Conservation (phyloP, 2,113 vertebrate species). For the Rattus rattus region DNA sequence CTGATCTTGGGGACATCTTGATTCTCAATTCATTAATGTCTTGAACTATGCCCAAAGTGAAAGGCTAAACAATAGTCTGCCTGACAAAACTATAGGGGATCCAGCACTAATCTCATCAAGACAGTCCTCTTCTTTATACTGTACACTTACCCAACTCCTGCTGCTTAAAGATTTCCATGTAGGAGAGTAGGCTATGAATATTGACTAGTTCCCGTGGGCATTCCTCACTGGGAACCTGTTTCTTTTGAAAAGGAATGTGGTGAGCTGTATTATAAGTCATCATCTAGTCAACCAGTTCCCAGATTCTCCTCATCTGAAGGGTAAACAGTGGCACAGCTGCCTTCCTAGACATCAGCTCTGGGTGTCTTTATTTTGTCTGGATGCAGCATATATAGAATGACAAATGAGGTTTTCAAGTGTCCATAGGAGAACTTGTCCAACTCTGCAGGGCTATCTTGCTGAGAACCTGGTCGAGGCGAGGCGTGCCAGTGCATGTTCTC, state of each 20-base stretch:
- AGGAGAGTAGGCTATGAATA: background rate
- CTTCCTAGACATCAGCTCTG: background rate
- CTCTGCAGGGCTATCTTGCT: background rate
- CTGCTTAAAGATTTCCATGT: background rate
- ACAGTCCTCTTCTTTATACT: background rate
- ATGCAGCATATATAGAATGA: background rate
- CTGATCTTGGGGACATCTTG: background rate
- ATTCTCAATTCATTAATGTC: background rate
- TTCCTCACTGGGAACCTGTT: background rate
- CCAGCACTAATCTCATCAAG: background rate
- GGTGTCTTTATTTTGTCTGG: background rate
- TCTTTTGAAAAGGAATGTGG: conserved; percentile 25
- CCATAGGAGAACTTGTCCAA: background rate
- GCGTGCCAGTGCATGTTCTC: background rate
- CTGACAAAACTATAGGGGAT: background rate
- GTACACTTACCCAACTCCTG: background rate
- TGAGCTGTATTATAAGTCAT: background rate
- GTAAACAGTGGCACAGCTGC: background rate
- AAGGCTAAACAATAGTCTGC: background rate
- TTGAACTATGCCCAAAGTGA: background rate
- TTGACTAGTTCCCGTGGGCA: background rate
- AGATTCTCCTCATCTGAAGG: background rate
- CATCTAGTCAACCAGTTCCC: background rate
- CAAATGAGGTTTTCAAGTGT: background rate
- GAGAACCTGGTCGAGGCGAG: background rate